A percentile compares a stretch with the other conserved stretches of the same genome.
Evolutionary conservation across 2,888 invertebrate species (phyloP).

Genomic region (Luffia ferchaultella): DNA sequence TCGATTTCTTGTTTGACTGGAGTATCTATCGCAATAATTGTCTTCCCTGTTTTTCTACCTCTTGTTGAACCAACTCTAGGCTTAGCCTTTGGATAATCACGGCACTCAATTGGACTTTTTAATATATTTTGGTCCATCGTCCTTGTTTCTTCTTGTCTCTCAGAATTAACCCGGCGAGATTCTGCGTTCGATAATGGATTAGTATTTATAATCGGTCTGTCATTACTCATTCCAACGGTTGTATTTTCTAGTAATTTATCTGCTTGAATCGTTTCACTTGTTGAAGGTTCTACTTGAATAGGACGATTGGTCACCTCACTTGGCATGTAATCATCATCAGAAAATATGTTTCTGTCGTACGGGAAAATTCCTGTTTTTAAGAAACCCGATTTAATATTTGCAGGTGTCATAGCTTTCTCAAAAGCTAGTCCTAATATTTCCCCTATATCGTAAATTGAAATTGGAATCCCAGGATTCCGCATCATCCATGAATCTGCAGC

Average conservation of each 20-base stretch:
- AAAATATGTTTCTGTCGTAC: constrained; percentile 22
- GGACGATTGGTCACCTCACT: background rate
- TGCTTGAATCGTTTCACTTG: constrained; percentile 1
- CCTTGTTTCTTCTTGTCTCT: background rate
- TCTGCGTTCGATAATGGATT: too few relatives aligned
- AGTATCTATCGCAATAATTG: constrained; percentile 3
- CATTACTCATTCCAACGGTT: too few relatives aligned
- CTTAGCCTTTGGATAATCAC: constrained; percentile 2
- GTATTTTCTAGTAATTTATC: background rate
- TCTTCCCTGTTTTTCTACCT: constrained; percentile 1
- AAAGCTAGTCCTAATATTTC: constrained; percentile 10
- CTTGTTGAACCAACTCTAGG: too few relatives aligned
- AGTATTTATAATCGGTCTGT: too few relatives aligned
- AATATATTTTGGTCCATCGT: constrained; percentile 4
- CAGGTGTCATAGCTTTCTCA: constrained; percentile 20
- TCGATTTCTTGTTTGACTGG: too few relatives aligned
- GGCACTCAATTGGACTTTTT: constrained; percentile 1
- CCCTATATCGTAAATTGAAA: background rate
- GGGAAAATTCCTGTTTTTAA: constrained; percentile 21
- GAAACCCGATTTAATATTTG: constrained; percentile 26
- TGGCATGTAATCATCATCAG: constrained; percentile 20
- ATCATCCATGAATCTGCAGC: background rate
- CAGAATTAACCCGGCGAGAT: too few relatives aligned
- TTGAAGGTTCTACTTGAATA: background rate
- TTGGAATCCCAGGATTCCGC: background rate